A percentile compares a stretch with the other conserved stretches of the same genome.
phyloP scores from a whole-genome alignment of 1,140 invertebrate species.

The Lordiphosa mommai region DNA sequence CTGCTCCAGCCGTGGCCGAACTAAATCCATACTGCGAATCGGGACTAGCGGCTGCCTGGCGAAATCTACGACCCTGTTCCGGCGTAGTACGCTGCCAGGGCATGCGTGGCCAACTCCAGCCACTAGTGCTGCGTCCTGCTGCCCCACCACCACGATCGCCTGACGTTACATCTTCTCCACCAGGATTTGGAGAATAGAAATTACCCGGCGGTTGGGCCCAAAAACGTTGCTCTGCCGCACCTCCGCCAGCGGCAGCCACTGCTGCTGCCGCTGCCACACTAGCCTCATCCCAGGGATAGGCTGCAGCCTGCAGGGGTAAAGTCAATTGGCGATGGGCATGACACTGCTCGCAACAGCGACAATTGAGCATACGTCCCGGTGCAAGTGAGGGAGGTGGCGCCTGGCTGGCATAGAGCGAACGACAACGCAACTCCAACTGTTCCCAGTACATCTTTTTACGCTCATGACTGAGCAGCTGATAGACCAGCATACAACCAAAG shows the following conservation, averaged over 20 bases:
- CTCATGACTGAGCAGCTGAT: slow-evolving; percentile 92
- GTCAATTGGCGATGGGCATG: slow-evolving; percentile 73
- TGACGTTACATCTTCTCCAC: slow-evolving; percentile 78
- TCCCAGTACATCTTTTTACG: slow-evolving; percentile 97
- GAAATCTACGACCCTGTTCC: slow-evolving; percentile 59
- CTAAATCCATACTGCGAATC: slow-evolving; percentile 86
- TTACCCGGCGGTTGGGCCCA: slow-evolving; percentile 82
- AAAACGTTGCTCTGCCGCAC: slow-evolving; percentile 54
- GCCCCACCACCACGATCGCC: slow-evolving; percentile 20
- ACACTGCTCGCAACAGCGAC: slow-evolving; percentile 78
- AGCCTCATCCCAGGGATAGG: slow-evolving; percentile 74
- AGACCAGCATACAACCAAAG: slow-evolving; percentile 94
- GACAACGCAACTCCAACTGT: slow-evolving; percentile 90
- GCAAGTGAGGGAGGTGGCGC: slow-evolving; percentile 77
- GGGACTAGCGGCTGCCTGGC: slow-evolving; percentile 80
- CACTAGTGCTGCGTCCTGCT: slow-evolving; percentile 80
- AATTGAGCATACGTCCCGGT: slow-evolving; percentile 59
- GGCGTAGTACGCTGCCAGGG: slow-evolving; percentile 81
- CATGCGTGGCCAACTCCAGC: slow-evolving; percentile 83
- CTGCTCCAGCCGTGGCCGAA: slow-evolving; percentile 56
- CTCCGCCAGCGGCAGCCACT: slow-evolving; percentile 38
- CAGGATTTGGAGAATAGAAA: slow-evolving; percentile 90
- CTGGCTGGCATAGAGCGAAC: slow-evolving; percentile 86
- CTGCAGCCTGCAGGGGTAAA: slow-evolving; percentile 48
- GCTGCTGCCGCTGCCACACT: slow-evolving; percentile 55